Base-by-base conservation (phyloP, 2,797 vertebrate species). In the Channallabes apus region DNA sequence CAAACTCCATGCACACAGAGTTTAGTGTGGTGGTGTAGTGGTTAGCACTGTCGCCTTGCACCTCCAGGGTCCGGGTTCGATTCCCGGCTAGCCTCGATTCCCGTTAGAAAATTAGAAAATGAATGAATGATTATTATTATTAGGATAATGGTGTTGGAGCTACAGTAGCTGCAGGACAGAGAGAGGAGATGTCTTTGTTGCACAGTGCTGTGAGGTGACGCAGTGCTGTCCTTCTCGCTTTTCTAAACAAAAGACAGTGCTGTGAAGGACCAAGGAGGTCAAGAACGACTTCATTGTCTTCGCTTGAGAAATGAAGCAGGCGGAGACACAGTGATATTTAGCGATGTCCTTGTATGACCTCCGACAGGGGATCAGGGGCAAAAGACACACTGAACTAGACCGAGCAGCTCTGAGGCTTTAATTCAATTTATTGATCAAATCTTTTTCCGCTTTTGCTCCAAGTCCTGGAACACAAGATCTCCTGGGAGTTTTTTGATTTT, bases 201-300 rank as follows among this genome's bases (percentile, higher is more conserved):
- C 58, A 61, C 58, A 62, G 77, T 8, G 14, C 59, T 18, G 17
- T 62, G 18, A 67, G 72, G 72, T 8, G 72, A 56, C 29, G 51
- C 8, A 6, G 5, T 38, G 32, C 38, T 54, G 41, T 54, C 29
- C 46, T 56, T 76, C 58, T n/a, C 61, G 58, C 62, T 58, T 59
- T 46, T 24, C 35, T 61, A 59, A 86, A 88, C 87, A 85, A 82
- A 80, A 83, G 78, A 78, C 87, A 86, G 77, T 32, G 65, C 84
- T 87, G 81, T 82, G 86, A 87, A 82, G 71, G 85, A 82, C 64
- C 68, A 61, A 75, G 72, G 73, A 83, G 69, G 73, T 62, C 22
- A 77, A 85, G 83, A 89, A 87, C 76, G 69, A 80, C 51, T 61
- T 85, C 82, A 29, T 84, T 89, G 89, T 89, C 88, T 81, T 87